These are phyloP conservation scores for Hemiscyllium ocellatum DNA, from an alignment of 2,113 vertebrate genomes.

Conservation along the genomic window DNA sequence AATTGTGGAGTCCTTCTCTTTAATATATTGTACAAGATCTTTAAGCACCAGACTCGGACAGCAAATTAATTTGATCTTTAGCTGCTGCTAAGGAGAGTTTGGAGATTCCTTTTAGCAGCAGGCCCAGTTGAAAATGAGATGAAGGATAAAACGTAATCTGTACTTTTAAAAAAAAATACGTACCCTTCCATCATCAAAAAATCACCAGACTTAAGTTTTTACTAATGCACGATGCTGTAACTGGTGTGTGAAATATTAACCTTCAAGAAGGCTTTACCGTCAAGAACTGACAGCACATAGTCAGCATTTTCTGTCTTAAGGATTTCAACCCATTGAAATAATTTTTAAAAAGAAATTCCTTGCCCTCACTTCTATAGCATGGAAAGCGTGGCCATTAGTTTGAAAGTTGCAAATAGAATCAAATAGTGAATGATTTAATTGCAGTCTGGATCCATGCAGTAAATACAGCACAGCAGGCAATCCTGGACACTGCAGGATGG, in stretches of 20 bases:
- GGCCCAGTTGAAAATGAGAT: not conserved
- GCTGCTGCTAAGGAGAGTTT: not conserved
- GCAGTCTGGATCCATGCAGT: not conserved
- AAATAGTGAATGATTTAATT: not conserved
- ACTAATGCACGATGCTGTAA: not conserved
- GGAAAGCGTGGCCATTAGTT: not conserved
- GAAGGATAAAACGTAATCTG: not conserved
- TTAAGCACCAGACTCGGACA: not conserved
- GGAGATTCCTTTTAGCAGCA: not conserved
- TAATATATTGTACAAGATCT: not conserved
- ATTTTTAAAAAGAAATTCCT: not conserved
- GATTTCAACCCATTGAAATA: not conserved
- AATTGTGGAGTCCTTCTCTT: not conserved
- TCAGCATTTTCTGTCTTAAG: not conserved
- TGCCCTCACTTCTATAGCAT: not conserved
- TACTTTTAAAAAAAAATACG: too few species aligned
- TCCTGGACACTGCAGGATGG: not conserved
- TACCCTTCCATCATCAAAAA: not conserved
- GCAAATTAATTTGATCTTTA: not conserved
- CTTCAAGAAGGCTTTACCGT: not conserved
- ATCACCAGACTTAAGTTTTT: not conserved
- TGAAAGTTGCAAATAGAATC: not conserved
- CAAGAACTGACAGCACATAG: not conserved
- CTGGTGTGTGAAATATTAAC: not conserved
- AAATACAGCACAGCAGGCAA: not conserved